Conservation (phyloP, 2,797 vertebrate genomes). For the Gadopsis bispinosus region DNA sequence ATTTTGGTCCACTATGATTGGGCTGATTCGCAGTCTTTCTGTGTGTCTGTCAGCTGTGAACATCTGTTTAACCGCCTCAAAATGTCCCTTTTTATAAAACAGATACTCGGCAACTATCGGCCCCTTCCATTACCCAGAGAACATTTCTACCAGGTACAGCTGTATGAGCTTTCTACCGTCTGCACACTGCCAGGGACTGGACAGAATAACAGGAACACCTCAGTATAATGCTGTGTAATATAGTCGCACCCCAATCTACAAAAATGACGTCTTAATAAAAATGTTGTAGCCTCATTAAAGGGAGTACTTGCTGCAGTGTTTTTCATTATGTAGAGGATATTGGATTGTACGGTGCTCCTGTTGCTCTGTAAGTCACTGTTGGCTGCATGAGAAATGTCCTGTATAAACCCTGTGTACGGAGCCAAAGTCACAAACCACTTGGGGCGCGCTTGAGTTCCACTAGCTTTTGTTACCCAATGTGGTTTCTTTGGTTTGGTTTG, state of each 20-base stretch:
- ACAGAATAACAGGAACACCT: slow-evolving; percentile 40
- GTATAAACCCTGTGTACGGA: neutral
- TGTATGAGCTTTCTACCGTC: neutral
- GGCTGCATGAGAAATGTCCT: slow-evolving; percentile 7
- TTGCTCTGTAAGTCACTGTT: slow-evolving; percentile 18
- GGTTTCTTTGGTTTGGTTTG: slow-evolving; percentile 1
- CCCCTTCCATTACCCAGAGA: slow-evolving; percentile 45
- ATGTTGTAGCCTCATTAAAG: neutral
- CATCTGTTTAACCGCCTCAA: slow-evolving; percentile 12
- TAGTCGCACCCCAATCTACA: neutral
- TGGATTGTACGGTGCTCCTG: slow-evolving; percentile 8
- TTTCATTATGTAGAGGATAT: neutral
- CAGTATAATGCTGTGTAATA: neutral
- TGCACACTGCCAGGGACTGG: slow-evolving; percentile 12
- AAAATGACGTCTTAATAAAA: neutral
- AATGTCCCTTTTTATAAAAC: slow-evolving; percentile 33
- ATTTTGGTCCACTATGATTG: neutral
- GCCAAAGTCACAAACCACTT: neutral
- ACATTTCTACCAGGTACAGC: slow-evolving; percentile 57
- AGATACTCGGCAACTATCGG: slow-evolving; percentile 49
- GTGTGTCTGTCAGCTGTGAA: neutral
- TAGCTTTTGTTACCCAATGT: neutral
- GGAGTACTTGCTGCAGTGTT: neutral
- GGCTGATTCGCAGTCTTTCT: neutral
- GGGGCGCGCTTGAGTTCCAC: neutral